A percentile compares a stretch with the other conserved stretches of the same genome.
phyloP scores from a whole-genome alignment of 2,797 vertebrate genomes.

The Pipistrellus nathusii region DNA sequence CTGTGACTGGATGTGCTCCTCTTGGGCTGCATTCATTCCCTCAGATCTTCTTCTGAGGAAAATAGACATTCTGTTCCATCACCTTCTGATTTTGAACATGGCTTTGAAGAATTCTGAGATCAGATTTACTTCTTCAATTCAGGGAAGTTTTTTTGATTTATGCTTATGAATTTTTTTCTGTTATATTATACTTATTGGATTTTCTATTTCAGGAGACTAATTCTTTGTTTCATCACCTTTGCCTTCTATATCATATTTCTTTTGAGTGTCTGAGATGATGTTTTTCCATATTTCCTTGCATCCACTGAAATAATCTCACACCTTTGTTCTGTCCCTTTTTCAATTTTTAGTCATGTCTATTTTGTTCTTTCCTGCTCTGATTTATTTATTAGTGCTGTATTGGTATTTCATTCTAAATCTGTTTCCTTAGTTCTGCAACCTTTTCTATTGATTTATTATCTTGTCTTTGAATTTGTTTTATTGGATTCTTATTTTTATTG shows the following conservation, averaged over 20 bases:
- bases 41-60: not conserved
- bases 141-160: not conserved
- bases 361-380: not conserved
- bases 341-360: not conserved
- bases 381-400: not conserved
- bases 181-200: not conserved
- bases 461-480: not conserved
- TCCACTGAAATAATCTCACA: not conserved
- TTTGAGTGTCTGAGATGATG: not conserved
- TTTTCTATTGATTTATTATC: constrained; percentile 20
- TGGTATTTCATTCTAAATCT: not conserved
- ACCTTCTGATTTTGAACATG: not conserved
- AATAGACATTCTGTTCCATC: not conserved
- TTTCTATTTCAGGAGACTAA: constrained; percentile 39
- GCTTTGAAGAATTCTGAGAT: constrained; percentile 1
- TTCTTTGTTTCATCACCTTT: constrained; percentile 18
- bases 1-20: not conserved
- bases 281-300: not conserved
- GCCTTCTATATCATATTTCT: constrained; percentile 16
- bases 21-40: not conserved
- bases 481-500: not conserved
- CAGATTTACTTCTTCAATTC: not conserved
- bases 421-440: not conserved
- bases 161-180: constrained; percentile 43
- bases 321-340: not conserved